Conservation (phyloP, 2,888 invertebrate genomes). For the Dasysyrphus albostriatus region DNA sequence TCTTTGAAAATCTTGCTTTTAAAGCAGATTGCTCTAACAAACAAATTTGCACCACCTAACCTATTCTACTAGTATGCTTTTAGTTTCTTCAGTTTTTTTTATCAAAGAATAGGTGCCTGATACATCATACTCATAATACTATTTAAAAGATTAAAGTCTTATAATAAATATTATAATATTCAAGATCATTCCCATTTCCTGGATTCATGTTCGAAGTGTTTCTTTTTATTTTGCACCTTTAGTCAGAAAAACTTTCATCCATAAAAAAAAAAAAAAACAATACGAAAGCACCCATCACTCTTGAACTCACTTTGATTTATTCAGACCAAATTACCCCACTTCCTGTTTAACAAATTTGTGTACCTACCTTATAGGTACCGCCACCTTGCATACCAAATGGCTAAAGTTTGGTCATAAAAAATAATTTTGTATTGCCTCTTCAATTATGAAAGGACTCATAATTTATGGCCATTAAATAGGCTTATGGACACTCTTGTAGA, state of each 20-base stretch:
- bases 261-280: background rate
- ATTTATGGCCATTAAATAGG: constrained; percentile 50
- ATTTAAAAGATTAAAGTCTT: no score
- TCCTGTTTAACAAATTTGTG: constrained; percentile 64
- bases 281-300: background rate
- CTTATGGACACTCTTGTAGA: constrained; percentile 49
- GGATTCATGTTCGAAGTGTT: background rate
- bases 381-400: constrained; percentile 44
- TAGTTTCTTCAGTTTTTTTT: no score
- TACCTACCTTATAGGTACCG: constrained; percentile 1
- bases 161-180: no score
- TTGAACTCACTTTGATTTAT: constrained; percentile 55
- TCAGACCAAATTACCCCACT: constrained; percentile 3
- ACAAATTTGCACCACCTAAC: no score
- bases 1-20: no score
- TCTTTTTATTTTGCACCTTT: background rate
- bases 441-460: constrained; percentile 29
- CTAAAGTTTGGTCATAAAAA: constrained; percentile 67
- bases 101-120: no score
- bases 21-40: no score
- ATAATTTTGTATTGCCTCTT: constrained; percentile 53
- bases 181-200: background rate
- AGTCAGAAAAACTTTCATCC: no score
- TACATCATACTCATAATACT: no score
- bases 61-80: no score